Evolutionary conservation across 2,113 vertebrate species (phyloP).

Genomic region (Notechis scutatus): DNA sequence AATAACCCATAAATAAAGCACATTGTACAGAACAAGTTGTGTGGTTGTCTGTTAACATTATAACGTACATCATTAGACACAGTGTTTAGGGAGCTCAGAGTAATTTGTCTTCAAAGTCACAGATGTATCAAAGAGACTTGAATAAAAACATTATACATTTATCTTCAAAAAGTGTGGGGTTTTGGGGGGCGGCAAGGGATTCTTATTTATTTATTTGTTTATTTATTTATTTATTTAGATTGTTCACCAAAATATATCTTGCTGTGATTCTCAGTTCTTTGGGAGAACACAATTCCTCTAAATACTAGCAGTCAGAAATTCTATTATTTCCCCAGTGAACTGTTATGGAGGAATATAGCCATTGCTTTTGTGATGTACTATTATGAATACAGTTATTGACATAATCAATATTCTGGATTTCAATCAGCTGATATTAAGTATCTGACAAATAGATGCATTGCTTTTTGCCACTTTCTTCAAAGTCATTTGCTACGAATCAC

Average conservation of each 20-base stretch:
- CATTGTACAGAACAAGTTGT: slow-evolving; percentile 25
- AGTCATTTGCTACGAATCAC: background rate
- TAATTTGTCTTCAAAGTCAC: slow-evolving; percentile 17
- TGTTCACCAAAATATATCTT: slow-evolving; percentile 31
- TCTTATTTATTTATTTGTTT: background rate
- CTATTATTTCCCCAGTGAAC: slow-evolving; percentile 19
- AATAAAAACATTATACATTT: background rate
- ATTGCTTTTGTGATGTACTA: background rate
- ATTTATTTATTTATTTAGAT: background rate
- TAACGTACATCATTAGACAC: slow-evolving; percentile 12
- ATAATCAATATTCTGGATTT: slow-evolving; percentile 19
- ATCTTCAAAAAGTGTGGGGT: background rate
- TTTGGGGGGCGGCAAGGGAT: background rate
- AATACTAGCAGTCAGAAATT: slow-evolving; percentile 32
- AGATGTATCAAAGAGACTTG: slow-evolving; percentile 29
- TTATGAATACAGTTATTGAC: background rate
- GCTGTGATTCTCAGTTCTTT: background rate
- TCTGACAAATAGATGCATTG: background rate
- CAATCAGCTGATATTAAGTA: slow-evolving; percentile 15
- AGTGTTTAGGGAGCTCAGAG: slow-evolving; percentile 25
- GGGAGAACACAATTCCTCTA: slow-evolving; percentile 39
- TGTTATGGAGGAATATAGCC: background rate
- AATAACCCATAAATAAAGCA: background rate
- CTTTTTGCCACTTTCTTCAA: slow-evolving; percentile 6
- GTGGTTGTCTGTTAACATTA: slow-evolving; percentile 37